Base-by-base conservation (phyloP, 2,888 invertebrate genomes). In the Caenorhabditis sp. region DNA sequence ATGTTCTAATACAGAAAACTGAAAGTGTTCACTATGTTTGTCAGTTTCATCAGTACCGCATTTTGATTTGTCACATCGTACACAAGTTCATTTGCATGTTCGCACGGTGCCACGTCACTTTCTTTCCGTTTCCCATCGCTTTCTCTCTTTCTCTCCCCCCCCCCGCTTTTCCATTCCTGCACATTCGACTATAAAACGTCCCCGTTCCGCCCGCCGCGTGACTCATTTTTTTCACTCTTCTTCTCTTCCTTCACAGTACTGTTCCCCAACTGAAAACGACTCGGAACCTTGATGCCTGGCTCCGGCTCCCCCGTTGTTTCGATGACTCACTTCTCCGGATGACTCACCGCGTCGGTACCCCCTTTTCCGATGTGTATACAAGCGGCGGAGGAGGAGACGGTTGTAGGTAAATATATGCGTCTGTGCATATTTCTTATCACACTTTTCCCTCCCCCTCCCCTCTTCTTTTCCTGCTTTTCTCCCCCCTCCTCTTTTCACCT, bases 331-430 rank as follows among this genome's bases (percentile, higher is more conserved):
- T 48, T 32, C 65, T 17, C 46, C 46, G 15, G 11, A 45, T 66
- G 56, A 50, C 48, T 56, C 66, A 50, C 24, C 5, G 30, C 30
- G 9, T 48, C 35, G 22, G 37, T 39, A 41, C 52, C 61, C 55
- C 22, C 32, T 56, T 50, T 50, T 24, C 63, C 56, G 56, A 45
- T 55, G 52, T 52, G 65, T 56, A 39, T 65, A 65, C 65, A 55
- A 55, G 65, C 45, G 30, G 39, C 15, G 20, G 17, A 13, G 62
- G 20, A 37, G 35, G 53, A 11, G 48, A 27, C 48, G 56, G 58
- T 68, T 68, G 68, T 68, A 68, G 68, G 68, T 68, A 68, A 68
- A 68, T 68, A 66, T 35, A 58, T 59, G 68, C 68, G 58, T 22
- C 58, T 22, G 58, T 65, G 55, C 62, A 43, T 71, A 63, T 65